phyloP scores from a whole-genome alignment of 2,797 vertebrate genomes.

The Gadopsis marmoratus region DNA sequence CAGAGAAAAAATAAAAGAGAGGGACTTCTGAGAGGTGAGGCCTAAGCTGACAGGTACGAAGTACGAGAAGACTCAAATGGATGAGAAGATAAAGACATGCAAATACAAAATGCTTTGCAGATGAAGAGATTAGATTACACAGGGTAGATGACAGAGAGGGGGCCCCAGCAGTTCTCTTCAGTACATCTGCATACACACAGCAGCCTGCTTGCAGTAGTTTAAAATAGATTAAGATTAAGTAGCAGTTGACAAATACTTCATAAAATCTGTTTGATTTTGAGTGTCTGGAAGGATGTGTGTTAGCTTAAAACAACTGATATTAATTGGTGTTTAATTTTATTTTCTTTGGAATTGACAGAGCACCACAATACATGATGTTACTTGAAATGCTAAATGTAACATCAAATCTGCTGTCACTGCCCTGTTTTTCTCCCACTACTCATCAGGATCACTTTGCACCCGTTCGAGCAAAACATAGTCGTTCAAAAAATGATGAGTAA shows the following conservation, averaged over 20 bases:
- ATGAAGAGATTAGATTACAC: slow-evolving; percentile 46
- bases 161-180: slow-evolving; percentile 4
- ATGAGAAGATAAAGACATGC: slow-evolving; percentile 52
- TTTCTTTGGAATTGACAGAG: not conserved
- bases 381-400: not conserved
- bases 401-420: not conserved
- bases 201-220: slow-evolving; percentile 5
- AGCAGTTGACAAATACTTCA: slow-evolving; percentile 8
- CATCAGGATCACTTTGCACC: not conserved
- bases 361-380: not conserved
- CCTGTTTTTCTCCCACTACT: not conserved
- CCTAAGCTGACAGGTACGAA: slow-evolving; percentile 54
- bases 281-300: not conserved
- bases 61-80: slow-evolving; percentile 29
- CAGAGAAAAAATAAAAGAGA: slow-evolving; percentile 41
- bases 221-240: slow-evolving; percentile 2
- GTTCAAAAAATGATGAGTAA: not conserved
- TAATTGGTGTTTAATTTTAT: not conserved
- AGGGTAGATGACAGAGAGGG: slow-evolving; percentile 21
- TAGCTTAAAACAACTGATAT: slow-evolving; percentile 1
- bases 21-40: slow-evolving; percentile 49
- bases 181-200: slow-evolving; percentile 10
- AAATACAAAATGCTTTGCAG: slow-evolving; percentile 50
- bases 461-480: not conserved
- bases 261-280: not conserved